Percentiles rank a stretch among this genome's conserved stretches.
These are phyloP conservation scores for Urosaurus nigricauda DNA, from an alignment of 2,797 vertebrate genomes.

Conservation along the genomic window DNA sequence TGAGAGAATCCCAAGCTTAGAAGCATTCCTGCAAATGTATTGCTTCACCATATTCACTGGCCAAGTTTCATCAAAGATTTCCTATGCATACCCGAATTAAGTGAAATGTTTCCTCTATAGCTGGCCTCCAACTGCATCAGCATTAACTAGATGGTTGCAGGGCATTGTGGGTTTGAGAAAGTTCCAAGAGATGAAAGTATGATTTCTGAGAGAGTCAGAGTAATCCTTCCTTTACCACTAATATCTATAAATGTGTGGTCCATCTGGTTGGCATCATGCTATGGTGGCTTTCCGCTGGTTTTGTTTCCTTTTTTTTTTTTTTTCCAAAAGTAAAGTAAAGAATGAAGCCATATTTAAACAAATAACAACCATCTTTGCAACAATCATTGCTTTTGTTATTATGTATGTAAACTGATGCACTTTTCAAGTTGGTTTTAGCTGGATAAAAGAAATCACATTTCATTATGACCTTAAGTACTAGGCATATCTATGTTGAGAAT, in stretches of 20 bases:
- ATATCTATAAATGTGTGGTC: slow-evolving; percentile 35
- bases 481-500: slow-evolving; percentile 38
- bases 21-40: neutral
- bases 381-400: slow-evolving; percentile 40
- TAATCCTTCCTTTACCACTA: slow-evolving; percentile 44
- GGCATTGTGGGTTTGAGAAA: slow-evolving; percentile 55
- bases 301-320: accelerated
- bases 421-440: slow-evolving; percentile 54
- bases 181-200: slow-evolving; percentile 66
- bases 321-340: neutral
- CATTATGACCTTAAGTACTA: slow-evolving; percentile 45
- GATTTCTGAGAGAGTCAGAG: slow-evolving; percentile 39
- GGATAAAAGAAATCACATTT: slow-evolving; percentile 45
- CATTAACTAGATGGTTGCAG: slow-evolving; percentile 32
- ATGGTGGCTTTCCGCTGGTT: slow-evolving; percentile 22
- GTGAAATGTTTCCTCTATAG: slow-evolving; percentile 43
- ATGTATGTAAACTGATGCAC: slow-evolving; percentile 36
- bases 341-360: slow-evolving; percentile 20
- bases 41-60: slow-evolving; percentile 13
- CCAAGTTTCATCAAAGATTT: slow-evolving; percentile 19
- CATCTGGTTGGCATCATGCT: slow-evolving; percentile 52
- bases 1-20: neutral
- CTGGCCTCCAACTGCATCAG: slow-evolving; percentile 34
- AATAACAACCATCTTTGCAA: slow-evolving; percentile 54
- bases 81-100: neutral